Evolutionary conservation across 2,888 invertebrate genomes (phyloP).

Genomic region (Trichopoda pennipes): DNA sequence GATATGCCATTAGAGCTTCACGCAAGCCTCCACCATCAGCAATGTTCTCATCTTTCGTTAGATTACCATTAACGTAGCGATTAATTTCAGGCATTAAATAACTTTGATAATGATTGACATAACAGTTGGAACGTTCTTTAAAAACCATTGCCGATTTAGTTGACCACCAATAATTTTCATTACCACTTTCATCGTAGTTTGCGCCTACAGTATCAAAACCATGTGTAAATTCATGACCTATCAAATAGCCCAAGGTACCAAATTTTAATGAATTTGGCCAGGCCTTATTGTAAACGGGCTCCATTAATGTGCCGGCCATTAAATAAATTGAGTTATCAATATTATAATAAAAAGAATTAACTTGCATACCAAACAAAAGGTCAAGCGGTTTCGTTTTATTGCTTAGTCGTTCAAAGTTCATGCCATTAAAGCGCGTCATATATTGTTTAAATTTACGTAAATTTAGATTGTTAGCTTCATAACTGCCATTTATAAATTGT

Average conservation of each 20-base stretch:
- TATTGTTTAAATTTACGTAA: slow-evolving; percentile 71
- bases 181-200: slow-evolving; percentile 71
- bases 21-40: slow-evolving; percentile 77
- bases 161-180: slow-evolving; percentile 75
- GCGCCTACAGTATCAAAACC: slow-evolving; percentile 76
- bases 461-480: slow-evolving; percentile 72
- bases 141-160: slow-evolving; percentile 74
- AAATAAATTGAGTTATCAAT: slow-evolving; percentile 78
- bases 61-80: slow-evolving; percentile 75
- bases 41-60: slow-evolving; percentile 77
- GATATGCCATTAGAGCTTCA: slow-evolving; percentile 74
- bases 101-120: slow-evolving; percentile 73
- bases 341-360: slow-evolving; percentile 77
- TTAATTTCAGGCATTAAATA: slow-evolving; percentile 77
- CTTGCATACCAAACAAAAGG: slow-evolving; percentile 74
- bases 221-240: slow-evolving; percentile 78
- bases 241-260: slow-evolving; percentile 76
- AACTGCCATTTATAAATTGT: slow-evolving; percentile 70
- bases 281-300: slow-evolving; percentile 74
- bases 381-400: slow-evolving; percentile 73
- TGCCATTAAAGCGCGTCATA: slow-evolving; percentile 72
- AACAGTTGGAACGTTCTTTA: slow-evolving; percentile 75
- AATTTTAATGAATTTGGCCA: slow-evolving; percentile 77
- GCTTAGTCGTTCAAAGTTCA: slow-evolving; percentile 69
- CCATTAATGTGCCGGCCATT: slow-evolving; percentile 76